These are phyloP conservation scores for Proctacanthus coquilletti DNA, from an alignment of 1,140 invertebrate genomes.

Conservation along the genomic window DNA sequence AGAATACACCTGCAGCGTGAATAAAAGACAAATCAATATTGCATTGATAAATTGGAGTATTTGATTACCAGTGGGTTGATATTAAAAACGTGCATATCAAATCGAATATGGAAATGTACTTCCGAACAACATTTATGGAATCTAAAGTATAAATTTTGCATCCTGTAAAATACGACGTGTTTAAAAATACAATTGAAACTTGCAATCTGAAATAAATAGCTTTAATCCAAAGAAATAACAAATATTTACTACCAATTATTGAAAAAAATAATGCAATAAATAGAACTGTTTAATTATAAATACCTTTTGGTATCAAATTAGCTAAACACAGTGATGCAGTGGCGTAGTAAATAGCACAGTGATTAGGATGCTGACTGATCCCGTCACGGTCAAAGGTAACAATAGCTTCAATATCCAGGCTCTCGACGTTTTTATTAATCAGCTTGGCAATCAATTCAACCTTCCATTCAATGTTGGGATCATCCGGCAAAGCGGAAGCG, in stretches of 20 bases:
- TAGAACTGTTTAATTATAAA: too few species aligned
- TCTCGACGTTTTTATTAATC: constrained; percentile 54
- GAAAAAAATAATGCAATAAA: too few species aligned
- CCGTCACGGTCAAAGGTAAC: constrained; percentile 87
- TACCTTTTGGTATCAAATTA: constrained; percentile 52
- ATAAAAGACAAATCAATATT: constrained; percentile 1
- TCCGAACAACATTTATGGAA: constrained; percentile 68
- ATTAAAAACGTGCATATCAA: constrained; percentile 59
- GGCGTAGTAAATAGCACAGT: constrained; percentile 67
- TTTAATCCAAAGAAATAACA: too few species aligned
- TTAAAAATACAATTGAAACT: too few species aligned
- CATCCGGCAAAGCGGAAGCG: constrained; percentile 57
- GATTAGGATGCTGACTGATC: constrained; percentile 79
- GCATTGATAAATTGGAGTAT: background rate
- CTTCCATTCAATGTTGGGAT: constrained; percentile 57
- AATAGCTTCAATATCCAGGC: constrained; percentile 62
- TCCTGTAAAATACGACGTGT: constrained; percentile 53
- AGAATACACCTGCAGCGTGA: constrained; percentile 38
- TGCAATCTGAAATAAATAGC: too few species aligned
- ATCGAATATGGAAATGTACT: constrained; percentile 75
- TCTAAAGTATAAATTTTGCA: constrained; percentile 68
- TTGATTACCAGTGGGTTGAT: constrained; percentile 52
- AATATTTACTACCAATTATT: too few species aligned
- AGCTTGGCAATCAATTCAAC: constrained; percentile 51
- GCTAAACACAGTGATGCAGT: constrained; percentile 58